phyloP scores from a whole-genome alignment of 2,113 vertebrate species.

The Neogale vison region DNA sequence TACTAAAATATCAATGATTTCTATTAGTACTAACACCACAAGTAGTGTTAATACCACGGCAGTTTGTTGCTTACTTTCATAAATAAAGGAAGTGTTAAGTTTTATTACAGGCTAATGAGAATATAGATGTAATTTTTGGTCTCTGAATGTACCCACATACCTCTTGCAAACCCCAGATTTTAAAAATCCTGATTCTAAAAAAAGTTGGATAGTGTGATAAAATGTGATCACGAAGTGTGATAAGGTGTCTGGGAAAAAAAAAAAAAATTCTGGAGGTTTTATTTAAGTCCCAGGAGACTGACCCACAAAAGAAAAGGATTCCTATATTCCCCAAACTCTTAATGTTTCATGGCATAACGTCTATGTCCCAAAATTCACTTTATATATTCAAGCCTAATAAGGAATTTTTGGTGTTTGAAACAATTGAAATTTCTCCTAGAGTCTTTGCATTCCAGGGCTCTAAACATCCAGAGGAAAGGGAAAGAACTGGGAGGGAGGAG shows the following conservation, averaged over 20 bases:
- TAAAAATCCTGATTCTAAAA: constrained; percentile 41
- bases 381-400: constrained; percentile 73
- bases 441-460: constrained; percentile 57
- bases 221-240: neutral
- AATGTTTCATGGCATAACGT: neutral
- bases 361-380: constrained; percentile 68
- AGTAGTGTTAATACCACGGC: neutral
- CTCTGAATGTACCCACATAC: neutral
- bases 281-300: neutral
- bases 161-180: neutral
- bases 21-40: neutral
- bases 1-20: constrained; percentile 18
- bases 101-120: neutral
- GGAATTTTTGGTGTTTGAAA: constrained; percentile 63
- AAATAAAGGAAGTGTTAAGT: neutral
- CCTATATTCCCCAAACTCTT: neutral
- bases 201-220: neutral
- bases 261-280: constrained; percentile 34
- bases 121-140: neutral
- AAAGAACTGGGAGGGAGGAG: constrained; percentile 6
- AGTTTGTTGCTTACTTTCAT: neutral
- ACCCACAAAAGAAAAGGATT: neutral
- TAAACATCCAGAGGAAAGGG: constrained; percentile 66
- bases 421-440: constrained; percentile 75
- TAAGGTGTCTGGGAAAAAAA: neutral